Evolutionary conservation across 2,113 vertebrate species (phyloP).

Genomic region (Thunnus maccoyii): DNA sequence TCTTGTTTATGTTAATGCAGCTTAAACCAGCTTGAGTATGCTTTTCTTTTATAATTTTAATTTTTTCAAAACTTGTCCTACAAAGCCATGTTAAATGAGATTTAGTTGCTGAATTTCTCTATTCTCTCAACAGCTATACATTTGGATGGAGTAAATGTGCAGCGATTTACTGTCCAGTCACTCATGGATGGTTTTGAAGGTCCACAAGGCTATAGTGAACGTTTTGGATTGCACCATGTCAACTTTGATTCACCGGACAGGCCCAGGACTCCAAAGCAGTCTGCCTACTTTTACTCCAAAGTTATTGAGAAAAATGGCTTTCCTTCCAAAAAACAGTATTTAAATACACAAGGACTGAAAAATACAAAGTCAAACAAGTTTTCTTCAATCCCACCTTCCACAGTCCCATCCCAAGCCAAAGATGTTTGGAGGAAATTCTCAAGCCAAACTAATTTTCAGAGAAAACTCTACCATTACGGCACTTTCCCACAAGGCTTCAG

Average conservation of each 20-base stretch:
- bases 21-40: too few relatives aligned
- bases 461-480: conserved; percentile 89
- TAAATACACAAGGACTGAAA: too few relatives aligned
- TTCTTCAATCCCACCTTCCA: conserved; percentile 79
- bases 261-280: conserved; percentile 91
- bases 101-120: too few relatives aligned
- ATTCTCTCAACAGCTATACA: too few relatives aligned
- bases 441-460: conserved; percentile 86
- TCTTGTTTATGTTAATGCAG: too few relatives aligned
- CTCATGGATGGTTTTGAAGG: conserved; percentile 95
- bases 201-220: conserved; percentile 87
- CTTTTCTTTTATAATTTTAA: too few relatives aligned
- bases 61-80: too few relatives aligned
- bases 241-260: conserved; percentile 87
- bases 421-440: conserved; percentile 93
- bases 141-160: conserved; percentile 85
- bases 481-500: conserved; percentile 88
- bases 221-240: conserved; percentile 90
- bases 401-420: conserved; percentile 91
- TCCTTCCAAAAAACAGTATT: too few relatives aligned
- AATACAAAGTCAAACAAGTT: too few relatives aligned
- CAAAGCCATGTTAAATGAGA: too few relatives aligned
- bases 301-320: conserved; percentile 91
- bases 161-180: conserved; percentile 88
- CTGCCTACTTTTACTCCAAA: conserved; percentile 89